A percentile compares a stretch with the other conserved stretches of the same genome.
Evolutionary conservation across 2,113 vertebrate genomes (phyloP).

Genomic region (Crotalus horridus): DNA sequence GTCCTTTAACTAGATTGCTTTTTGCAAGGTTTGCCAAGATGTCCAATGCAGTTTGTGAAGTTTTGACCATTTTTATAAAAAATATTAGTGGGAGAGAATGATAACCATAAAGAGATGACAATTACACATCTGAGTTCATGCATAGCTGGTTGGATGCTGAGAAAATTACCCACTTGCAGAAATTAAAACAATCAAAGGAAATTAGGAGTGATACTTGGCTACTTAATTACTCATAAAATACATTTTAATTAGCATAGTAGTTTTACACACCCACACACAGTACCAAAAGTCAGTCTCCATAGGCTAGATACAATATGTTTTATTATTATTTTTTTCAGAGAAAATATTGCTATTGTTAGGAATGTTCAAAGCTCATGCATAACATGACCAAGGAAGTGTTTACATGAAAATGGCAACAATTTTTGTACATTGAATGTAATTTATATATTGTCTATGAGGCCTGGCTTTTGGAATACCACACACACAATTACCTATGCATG

Average conservation of each 20-base stretch:
- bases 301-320: neutral
- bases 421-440: neutral
- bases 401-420: neutral
- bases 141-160: neutral
- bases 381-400: neutral
- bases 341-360: neutral
- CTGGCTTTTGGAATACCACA: neutral
- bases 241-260: neutral
- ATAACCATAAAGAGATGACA: neutral
- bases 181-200: conserved; percentile 8
- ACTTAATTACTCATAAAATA: neutral
- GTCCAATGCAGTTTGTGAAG: neutral
- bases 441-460: neutral
- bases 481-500: neutral
- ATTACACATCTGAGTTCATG: neutral
- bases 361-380: neutral
- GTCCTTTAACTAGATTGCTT: neutral
- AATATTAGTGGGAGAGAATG: neutral
- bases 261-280: neutral
- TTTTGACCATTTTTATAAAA: neutral
- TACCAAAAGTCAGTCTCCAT: neutral
- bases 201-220: neutral
- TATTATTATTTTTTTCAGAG: neutral
- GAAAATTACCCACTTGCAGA: neutral
- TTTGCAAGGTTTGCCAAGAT: neutral